Percentiles rank a stretch among this genome's conserved stretches.
These are phyloP conservation scores for Tyria jacobaeae DNA, from an alignment of 2,888 invertebrate species.

Conservation along the genomic window DNA sequence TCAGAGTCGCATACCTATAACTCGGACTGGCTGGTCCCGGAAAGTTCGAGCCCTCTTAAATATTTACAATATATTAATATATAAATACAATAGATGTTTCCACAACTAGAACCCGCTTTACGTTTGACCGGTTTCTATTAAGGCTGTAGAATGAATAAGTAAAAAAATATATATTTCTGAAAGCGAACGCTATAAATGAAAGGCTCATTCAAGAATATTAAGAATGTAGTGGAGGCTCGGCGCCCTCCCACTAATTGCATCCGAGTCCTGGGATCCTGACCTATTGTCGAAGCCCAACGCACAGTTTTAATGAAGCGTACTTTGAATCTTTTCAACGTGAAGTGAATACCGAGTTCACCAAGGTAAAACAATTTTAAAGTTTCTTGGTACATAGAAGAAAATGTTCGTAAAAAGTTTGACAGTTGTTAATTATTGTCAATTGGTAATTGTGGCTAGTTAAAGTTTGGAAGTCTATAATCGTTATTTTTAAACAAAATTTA, in stretches of 20 bases:
- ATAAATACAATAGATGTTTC: neutral
- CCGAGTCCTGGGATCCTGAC: conserved; percentile 64
- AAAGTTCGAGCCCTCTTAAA: no score
- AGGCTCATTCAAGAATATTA: conserved; percentile 34
- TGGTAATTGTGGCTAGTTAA: conserved; percentile 61
- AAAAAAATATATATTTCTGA: neutral
- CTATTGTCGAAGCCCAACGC: conserved; percentile 71
- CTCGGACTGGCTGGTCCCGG: no score
- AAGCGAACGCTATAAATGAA: conserved; percentile 23
- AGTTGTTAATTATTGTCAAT: conserved; percentile 72
- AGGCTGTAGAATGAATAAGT: neutral
- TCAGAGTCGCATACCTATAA: no score
- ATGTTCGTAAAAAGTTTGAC: conserved; percentile 65
- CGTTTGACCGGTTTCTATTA: neutral
- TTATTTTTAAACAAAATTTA: conserved; percentile 25
- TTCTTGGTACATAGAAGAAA: conserved; percentile 66
- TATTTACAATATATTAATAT: no score
- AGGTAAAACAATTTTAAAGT: conserved; percentile 76
- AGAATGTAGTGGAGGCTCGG: conserved; percentile 33
- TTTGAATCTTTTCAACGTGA: conserved; percentile 72
- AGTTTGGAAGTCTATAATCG: conserved; percentile 47
- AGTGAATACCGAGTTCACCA: conserved; percentile 61
- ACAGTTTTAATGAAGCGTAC: conserved; percentile 79
- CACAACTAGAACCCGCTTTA: neutral
- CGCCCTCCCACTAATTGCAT: conserved; percentile 72